phyloP scores from a whole-genome alignment of 2,888 invertebrate species.

The Ennomos fuscantarius region DNA sequence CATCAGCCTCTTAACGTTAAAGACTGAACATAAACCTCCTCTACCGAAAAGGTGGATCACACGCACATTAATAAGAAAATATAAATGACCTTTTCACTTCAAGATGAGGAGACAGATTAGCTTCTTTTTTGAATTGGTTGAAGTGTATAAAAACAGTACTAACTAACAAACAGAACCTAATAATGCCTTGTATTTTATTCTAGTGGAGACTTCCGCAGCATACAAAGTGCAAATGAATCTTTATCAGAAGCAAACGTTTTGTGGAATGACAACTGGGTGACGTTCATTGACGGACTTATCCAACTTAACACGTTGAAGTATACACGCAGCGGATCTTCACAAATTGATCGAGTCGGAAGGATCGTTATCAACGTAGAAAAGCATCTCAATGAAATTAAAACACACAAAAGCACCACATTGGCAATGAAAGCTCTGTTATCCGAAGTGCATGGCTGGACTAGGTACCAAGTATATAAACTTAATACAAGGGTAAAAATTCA shows the following conservation, averaged over 20 bases:
- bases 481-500: no score
- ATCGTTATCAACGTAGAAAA: conserved; percentile 40
- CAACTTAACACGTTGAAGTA: conserved; percentile 89
- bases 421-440: conserved; percentile 2
- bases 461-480: neutral
- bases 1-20: no score
- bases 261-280: conserved; percentile 91
- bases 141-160: no score
- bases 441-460: conserved; percentile 1
- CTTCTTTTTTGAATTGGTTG: no score
- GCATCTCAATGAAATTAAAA: conserved; percentile 24
- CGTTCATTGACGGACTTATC: conserved; percentile 91
- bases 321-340: conserved; percentile 83
- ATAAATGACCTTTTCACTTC: no score
- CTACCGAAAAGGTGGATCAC: no score
- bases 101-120: no score
- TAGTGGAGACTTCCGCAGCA: conserved; percentile 53
- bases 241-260: conserved; percentile 57
- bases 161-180: no score
- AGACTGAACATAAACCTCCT: no score
- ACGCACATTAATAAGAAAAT: no score
- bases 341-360: conserved; percentile 81
- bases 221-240: conserved; percentile 37
- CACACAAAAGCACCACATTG: neutral
- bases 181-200: neutral